Evolutionary conservation across 2,113 vertebrate genomes (phyloP), one percentile per base, ranked within the genome.

Genomic region (Xenopus borealis): DNA sequence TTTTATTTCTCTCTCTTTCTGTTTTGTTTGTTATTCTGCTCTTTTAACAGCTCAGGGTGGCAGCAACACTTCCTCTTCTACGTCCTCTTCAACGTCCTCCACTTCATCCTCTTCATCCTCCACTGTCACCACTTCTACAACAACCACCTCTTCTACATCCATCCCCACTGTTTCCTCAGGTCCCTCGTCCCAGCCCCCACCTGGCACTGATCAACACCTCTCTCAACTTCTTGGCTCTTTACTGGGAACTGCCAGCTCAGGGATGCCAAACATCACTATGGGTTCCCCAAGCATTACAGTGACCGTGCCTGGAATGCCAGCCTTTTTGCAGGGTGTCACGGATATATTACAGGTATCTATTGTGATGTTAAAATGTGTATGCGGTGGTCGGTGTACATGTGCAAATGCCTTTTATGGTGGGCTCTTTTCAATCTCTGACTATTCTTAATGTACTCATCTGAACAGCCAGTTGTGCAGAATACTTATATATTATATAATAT

Each of bases 321-420:
- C 90, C 19, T 94, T 97, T 79, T 89, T 97, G 59, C 94, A 95
- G 81, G 95, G 94, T 69, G 87, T 97, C 82, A 90, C 88, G 1
- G 94, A 96, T n/a, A 94, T 97, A 77, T 86, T 95, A 79, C 94
- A 95, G 86, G 93, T 75, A 75, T 12, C 19, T 93, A 46, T 85
- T 84, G 79, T 10, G 19, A 59, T 19, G 13, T 59, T 6, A 11
- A 18, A 6, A 59, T 59, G n/a, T 16, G 12, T 57, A 16, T 17
- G 53, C 6, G 13, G 55, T 16, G n/a, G 7, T 19, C 33, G 7
- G 47, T 50, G 47, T 50, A 12, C 47, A 50, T 50, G 47, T 50
- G 33, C 33, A 40, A 6, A 40, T 27, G 23, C 3, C 23, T 27
- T 27, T 27, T 27, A 27, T 27, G 23, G 23, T 27, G 23, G 23